Percentiles rank a stretch among this genome's conserved stretches.
Evolutionary conservation across 2,888 invertebrate genomes (phyloP).

Genomic region (Drosophila subquinaria): DNA sequence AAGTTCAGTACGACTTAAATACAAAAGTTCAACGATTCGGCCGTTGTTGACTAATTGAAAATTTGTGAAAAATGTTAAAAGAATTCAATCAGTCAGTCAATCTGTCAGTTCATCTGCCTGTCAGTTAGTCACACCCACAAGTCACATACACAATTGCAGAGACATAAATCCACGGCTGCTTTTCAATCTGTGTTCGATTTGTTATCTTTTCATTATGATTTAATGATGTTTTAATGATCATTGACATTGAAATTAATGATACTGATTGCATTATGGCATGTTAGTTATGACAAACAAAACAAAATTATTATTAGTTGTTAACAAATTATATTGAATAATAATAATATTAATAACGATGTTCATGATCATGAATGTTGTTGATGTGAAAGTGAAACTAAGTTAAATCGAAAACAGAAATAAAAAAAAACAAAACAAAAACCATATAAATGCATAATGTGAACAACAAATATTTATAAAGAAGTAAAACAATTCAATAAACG

Average conservation of each 20-base stretch:
- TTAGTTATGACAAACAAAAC: constrained; percentile 80
- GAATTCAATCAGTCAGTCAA: constrained; percentile 2
- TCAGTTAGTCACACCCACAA: constrained; percentile 36
- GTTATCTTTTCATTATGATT: constrained; percentile 65
- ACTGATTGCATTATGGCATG: constrained; percentile 77
- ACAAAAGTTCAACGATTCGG: constrained; percentile 19
- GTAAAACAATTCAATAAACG: constrained; percentile 66
- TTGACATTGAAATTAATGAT: constrained; percentile 77
- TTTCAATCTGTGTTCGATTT: constrained; percentile 67
- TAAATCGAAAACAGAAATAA: constrained; percentile 47
- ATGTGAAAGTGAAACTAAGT: constrained; percentile 68
- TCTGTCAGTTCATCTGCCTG: too few relatives aligned
- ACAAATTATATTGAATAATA: constrained; percentile 78
- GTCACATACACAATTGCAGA: constrained; percentile 38
- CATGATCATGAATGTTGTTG: constrained; percentile 57
- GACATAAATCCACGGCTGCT: constrained; percentile 62
- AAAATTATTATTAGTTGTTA: constrained; percentile 80
- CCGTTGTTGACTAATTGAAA: constrained; percentile 33
- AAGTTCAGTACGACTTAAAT: constrained; percentile 2
- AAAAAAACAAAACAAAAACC: constrained; percentile 18
- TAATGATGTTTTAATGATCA: constrained; percentile 63
- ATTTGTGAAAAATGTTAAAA: constrained; percentile 18
- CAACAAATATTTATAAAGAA: constrained; percentile 72
- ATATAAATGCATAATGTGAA: constrained; percentile 64
- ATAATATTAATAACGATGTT: constrained; percentile 68